Conservation (phyloP, 1,140 invertebrate species). For the Drosophila insularis region DNA sequence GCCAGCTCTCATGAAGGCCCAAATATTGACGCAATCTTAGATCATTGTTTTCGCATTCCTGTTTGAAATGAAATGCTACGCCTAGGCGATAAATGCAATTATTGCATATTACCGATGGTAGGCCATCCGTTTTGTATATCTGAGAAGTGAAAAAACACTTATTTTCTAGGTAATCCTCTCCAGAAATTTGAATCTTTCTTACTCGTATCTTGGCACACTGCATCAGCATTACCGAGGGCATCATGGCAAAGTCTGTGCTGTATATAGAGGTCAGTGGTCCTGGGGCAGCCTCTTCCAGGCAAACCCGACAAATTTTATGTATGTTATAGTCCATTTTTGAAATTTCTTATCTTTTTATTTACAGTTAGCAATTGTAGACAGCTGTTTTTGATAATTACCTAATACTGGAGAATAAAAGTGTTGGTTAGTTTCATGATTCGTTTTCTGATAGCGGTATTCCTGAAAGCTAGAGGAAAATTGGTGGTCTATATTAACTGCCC, state of each 20-base stretch:
- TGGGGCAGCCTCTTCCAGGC: constrained; percentile 85
- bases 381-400: constrained; percentile 17
- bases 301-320: constrained; percentile 85
- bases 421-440: neutral
- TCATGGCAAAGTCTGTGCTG: constrained; percentile 86
- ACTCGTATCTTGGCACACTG: constrained; percentile 86
- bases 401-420: constrained; percentile 18
- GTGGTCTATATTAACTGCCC: too few relatives aligned
- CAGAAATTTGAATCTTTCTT: constrained; percentile 45
- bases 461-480: neutral
- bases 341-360: neutral
- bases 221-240: constrained; percentile 86
- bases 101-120: constrained; percentile 86
- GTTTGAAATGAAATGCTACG: constrained; percentile 87
- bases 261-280: constrained; percentile 84
- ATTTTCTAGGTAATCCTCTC: neutral
- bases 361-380: neutral
- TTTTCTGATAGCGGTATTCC: neutral
- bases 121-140: constrained; percentile 86
- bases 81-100: constrained; percentile 86
- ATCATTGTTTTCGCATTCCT: constrained; percentile 86
- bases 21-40: constrained; percentile 85
- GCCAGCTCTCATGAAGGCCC: constrained; percentile 82
- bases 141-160: constrained; percentile 63
- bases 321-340: constrained; percentile 75